A percentile compares a stretch with the other conserved stretches of the same genome.
phyloP scores from a whole-genome alignment of 2,113 vertebrate genomes.

The Hemiscyllium ocellatum region DNA sequence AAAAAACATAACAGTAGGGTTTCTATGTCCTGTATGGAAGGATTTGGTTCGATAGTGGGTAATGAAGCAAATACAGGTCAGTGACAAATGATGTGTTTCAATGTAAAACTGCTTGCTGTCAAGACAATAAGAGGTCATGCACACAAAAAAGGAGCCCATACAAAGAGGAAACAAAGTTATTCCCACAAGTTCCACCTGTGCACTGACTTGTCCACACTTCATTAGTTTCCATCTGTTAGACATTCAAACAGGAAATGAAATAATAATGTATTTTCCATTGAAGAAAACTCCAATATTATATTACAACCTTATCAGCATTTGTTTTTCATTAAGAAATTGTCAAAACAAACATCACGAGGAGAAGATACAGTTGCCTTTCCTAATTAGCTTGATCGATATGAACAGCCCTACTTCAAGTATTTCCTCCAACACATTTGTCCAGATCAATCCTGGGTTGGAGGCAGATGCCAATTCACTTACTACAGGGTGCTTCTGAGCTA shows the following conservation, averaged over 20 bases:
- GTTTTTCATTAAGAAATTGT: constrained; percentile 44
- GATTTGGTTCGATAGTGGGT: constrained; percentile 37
- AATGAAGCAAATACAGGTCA: constrained; percentile 40
- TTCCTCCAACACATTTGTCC: neutral
- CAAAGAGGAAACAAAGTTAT: neutral
- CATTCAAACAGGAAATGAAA: constrained; percentile 48
- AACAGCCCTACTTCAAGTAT: neutral
- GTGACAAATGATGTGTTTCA: constrained; percentile 51
- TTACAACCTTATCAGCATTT: constrained; percentile 42
- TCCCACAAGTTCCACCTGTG: constrained; percentile 39
- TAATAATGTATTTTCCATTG: constrained; percentile 38
- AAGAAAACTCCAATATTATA: constrained; percentile 41
- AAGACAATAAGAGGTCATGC: constrained; percentile 39
- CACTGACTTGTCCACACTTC: constrained; percentile 42
- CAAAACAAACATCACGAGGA: neutral
- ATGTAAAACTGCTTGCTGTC: constrained; percentile 36
- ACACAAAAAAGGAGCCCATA: neutral
- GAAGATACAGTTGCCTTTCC: neutral
- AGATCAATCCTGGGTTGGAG: neutral
- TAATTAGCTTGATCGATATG: neutral
- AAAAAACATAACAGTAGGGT: constrained; percentile 24
- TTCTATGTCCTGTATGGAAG: constrained; percentile 27
- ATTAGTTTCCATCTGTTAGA: constrained; percentile 45
- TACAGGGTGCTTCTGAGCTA: neutral
- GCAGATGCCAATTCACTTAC: neutral